phyloP scores from a whole-genome alignment of 2,888 invertebrate species.

The Drosophila paramelanica region DNA sequence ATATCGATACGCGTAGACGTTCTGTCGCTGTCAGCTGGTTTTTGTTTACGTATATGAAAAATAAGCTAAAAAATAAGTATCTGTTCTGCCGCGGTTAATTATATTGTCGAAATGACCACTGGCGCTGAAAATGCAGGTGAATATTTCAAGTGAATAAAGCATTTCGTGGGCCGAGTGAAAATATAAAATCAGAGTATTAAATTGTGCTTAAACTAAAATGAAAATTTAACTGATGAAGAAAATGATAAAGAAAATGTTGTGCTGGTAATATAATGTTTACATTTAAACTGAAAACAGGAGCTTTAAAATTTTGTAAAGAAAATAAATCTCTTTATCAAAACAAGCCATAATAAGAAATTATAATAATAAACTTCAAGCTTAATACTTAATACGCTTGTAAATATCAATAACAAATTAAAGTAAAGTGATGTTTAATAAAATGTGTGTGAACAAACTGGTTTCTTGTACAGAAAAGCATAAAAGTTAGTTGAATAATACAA shows the following conservation, averaged over 20 bases:
- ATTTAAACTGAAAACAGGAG: neutral
- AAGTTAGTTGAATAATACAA: neutral
- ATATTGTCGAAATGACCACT: slow-evolving; percentile 36
- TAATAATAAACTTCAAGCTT: too few species aligned
- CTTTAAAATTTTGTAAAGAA: neutral
- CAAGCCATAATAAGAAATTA: too few species aligned
- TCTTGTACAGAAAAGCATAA: neutral
- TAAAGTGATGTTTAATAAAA: neutral
- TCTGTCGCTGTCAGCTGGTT: slow-evolving; percentile 7
- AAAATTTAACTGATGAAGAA: slow-evolving; percentile 11
- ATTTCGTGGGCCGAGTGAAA: slow-evolving; percentile 5
- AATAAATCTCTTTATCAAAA: neutral
- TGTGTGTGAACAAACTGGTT: neutral
- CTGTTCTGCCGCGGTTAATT: slow-evolving; percentile 4
- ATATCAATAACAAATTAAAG: neutral
- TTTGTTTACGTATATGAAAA: neutral
- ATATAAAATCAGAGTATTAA: neutral
- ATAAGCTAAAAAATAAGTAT: neutral
- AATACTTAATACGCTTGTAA: too few species aligned
- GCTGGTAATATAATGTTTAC: neutral
- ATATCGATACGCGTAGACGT: slow-evolving; percentile 60
- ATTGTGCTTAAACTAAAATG: slow-evolving; percentile 5
- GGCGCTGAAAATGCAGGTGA: slow-evolving; percentile 56
- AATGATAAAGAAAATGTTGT: neutral
- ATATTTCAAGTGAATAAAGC: slow-evolving; percentile 18